A percentile compares a stretch with the other conserved stretches of the same genome.
phyloP scores from a whole-genome alignment of 2,888 invertebrate genomes.

The Pristionchus maxplancki region DNA sequence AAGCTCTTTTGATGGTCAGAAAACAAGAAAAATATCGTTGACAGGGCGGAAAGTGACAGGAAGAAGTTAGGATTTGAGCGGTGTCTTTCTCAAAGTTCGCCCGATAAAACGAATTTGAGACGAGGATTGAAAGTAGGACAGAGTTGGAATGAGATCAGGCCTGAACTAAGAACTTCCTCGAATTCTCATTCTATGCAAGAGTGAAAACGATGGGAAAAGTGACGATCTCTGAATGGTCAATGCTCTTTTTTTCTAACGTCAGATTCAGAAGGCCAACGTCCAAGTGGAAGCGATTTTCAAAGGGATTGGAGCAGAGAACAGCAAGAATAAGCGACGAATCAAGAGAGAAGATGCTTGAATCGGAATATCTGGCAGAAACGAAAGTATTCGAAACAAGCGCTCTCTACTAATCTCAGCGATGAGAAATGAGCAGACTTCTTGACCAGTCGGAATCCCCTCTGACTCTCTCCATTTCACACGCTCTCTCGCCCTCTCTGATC shows the following conservation, averaged over 20 bases:
- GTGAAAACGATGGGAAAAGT: too few relatives aligned
- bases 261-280: too few relatives aligned
- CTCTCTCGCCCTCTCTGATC: background rate
- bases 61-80: background rate
- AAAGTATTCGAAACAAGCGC: background rate
- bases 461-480: background rate
- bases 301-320: too few relatives aligned
- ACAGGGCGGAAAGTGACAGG: background rate
- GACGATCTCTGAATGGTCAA: too few relatives aligned
- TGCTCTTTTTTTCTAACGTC: too few relatives aligned
- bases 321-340: too few relatives aligned
- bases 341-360: too few relatives aligned
- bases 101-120: background rate
- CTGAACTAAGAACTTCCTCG: background rate
- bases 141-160: background rate
- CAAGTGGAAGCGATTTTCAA: too few relatives aligned
- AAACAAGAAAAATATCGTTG: background rate
- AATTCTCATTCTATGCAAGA: too few relatives aligned
- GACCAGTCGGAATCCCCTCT: background rate
- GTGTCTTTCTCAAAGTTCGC: background rate
- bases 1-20: background rate
- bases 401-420: background rate
- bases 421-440: conserved; percentile 1
- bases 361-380: background rate
- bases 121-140: background rate